phyloP scores from a whole-genome alignment of 2,797 vertebrate species.

The Balearica regulorum region DNA sequence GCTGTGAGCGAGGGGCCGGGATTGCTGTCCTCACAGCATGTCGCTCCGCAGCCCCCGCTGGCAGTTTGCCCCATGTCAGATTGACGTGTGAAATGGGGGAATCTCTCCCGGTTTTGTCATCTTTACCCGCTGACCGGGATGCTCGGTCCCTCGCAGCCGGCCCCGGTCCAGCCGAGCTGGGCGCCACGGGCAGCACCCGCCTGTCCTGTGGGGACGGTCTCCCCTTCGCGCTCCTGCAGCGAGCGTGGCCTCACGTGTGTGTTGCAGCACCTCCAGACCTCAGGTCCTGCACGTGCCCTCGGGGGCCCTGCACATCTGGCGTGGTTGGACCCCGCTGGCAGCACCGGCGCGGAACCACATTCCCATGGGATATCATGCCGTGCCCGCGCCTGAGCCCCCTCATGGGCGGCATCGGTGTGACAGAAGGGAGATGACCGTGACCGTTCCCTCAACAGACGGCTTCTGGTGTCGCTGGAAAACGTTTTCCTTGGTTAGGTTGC shows the following conservation, averaged over 20 bases:
- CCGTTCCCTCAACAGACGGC: neutral
- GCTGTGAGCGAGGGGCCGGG: neutral
- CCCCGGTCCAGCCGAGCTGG: neutral
- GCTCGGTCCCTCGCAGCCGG: neutral
- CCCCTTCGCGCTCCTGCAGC: neutral
- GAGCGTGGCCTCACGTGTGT: neutral
- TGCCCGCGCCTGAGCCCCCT: neutral
- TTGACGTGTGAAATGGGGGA: neutral
- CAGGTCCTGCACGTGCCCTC: neutral
- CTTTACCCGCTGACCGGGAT: neutral
- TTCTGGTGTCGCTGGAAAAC: neutral
- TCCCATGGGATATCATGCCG: neutral
- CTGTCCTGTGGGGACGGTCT: neutral
- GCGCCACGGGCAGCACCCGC: neutral
- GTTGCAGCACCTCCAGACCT: neutral
- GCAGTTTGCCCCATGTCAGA: neutral
- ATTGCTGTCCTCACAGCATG: too few relatives aligned
- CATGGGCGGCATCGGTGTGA: rapidly evolving
- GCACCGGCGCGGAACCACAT: neutral
- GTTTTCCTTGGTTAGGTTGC: neutral
- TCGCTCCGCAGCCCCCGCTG: neutral
- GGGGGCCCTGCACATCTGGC: neutral
- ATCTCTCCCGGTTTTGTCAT: neutral
- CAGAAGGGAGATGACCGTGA: neutral
- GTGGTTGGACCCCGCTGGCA: neutral